Percentiles rank a stretch among this genome's conserved stretches.
phyloP scores from a whole-genome alignment of 2,888 invertebrate genomes.

The Capitulum mitella region DNA sequence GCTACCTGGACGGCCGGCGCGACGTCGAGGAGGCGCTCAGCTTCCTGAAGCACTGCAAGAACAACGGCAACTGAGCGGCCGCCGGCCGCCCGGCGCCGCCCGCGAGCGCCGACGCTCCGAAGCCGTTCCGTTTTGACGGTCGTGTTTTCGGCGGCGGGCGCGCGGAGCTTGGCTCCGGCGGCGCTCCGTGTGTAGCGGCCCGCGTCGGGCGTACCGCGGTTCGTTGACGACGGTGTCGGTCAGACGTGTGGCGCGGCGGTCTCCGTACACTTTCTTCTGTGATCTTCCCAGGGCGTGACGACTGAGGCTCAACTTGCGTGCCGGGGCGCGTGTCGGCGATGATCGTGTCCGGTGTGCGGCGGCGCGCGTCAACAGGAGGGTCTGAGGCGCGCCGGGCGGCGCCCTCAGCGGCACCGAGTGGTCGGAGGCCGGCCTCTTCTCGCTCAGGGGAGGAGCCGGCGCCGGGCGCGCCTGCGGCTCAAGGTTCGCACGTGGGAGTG shows the following conservation, averaged over 20 bases:
- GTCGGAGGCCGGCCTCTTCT: background rate
- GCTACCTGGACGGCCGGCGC: slow-evolving; percentile 20
- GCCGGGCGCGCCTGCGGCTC: background rate
- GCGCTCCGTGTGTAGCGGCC: no score
- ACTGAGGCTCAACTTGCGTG: background rate
- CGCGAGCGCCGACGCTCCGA: no score
- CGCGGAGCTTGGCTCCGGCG: no score
- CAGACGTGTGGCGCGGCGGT: background rate
- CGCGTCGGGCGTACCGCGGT: no score
- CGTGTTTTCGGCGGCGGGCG: no score
- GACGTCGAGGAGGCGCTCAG: slow-evolving; percentile 21
- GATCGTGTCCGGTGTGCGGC: background rate
- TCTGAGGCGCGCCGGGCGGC: no score
- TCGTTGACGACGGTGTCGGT: no score
- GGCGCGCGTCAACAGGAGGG: background rate
- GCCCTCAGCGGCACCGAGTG: background rate
- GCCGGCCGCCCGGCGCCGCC: no score
- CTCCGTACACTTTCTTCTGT: background rate
- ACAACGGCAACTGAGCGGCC: background rate
- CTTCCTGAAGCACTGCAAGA: slow-evolving; percentile 17
- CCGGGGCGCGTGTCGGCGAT: background rate
- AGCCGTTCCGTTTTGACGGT: no score
- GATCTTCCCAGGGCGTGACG: background rate
- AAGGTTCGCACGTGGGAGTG: background rate
- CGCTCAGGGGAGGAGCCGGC: background rate